These are phyloP conservation scores for Liasis olivaceus DNA, from an alignment of 2,797 vertebrate species.

Conservation along the genomic window DNA sequence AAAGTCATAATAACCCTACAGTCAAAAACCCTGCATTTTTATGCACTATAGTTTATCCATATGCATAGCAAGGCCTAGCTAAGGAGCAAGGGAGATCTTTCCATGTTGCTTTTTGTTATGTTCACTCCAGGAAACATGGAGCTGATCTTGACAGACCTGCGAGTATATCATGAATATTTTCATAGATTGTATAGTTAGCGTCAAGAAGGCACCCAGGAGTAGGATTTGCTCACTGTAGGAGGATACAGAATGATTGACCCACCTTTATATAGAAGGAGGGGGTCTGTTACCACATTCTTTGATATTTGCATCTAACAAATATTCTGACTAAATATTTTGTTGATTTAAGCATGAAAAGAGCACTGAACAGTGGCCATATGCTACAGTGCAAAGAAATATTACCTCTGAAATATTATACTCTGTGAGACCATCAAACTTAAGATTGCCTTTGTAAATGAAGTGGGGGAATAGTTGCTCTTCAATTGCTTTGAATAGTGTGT, in stretches of 20 bases:
- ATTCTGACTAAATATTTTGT: conserved; percentile 62
- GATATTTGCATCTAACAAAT: conserved; percentile 54
- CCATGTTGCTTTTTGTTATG: conserved; percentile 59
- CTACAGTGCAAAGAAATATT: conserved; percentile 14
- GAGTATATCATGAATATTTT: conserved; percentile 66
- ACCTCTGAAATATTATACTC: conserved; percentile 1
- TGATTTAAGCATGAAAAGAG: conserved; percentile 43
- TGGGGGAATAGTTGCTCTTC: not conserved
- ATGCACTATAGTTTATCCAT: conserved; percentile 56
- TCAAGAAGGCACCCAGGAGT: conserved; percentile 64
- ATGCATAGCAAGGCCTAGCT: conserved; percentile 53
- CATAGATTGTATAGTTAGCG: conserved; percentile 55
- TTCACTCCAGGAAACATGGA: conserved; percentile 60
- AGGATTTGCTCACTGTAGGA: conserved; percentile 46
- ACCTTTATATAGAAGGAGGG: conserved; percentile 6
- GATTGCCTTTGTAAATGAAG: not conserved
- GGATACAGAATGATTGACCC: not conserved
- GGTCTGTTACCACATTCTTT: conserved; percentile 42
- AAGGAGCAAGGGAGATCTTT: conserved; percentile 53
- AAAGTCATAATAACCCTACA: conserved; percentile 19
- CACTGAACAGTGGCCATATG: conserved; percentile 42
- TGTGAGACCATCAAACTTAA: not conserved
- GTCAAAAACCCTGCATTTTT: conserved; percentile 56
- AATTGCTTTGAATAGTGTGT: not conserved
- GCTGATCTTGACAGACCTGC: conserved; percentile 66